Evolutionary conservation across 2,113 vertebrate species (phyloP), one percentile per base, ranked within the genome.

Genomic region (Drymodes brunneopygia): DNA sequence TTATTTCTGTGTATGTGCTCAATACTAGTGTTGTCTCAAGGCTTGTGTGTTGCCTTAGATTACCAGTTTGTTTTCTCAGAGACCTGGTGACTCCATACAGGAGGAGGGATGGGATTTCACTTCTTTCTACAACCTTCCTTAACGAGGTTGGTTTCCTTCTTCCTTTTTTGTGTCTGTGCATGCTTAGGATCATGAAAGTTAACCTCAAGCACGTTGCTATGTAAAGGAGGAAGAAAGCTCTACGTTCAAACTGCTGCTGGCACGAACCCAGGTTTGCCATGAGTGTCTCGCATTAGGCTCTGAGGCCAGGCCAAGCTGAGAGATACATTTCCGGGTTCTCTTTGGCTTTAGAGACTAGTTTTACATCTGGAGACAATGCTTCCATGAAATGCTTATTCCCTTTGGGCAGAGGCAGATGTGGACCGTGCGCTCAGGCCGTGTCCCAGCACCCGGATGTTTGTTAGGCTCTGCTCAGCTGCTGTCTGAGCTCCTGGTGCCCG

Each of bases 321-420:
- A 54, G 71, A 91, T 28, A 9, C 8, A 11, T 90, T 96, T 94
- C 94, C 12, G 5, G 42, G 38, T 93, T 95, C 58, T 69, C 53
- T 88, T 84, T 93, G 94, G 91, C 96, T 92, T 73, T 90, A 28
- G 56, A 71, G 86, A 36, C 35, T 31, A 36, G 40, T 92, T 90
- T 51, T 40, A 88, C 94, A 96, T 96, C 93, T 96, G 95, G 94
- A 94, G 64, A 92, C 91, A 93, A 67, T 21, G 35, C 47, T 93
- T 94, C 45, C 50, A 33, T 90, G 80, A 83, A 93, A 80, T 36
- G 15, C 38, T 90, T 74, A 56, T n/a, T 96, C 88, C 92, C 95
- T 84, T 42, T 83, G 88, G 88, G 80, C 80, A 51, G 83, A 93
- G 51, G 65, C 88, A 96, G 95, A 96, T 95, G 95, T 66, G 72